Base-by-base conservation (phyloP, 2,888 invertebrate species). In the Trachelus troglodyta region DNA sequence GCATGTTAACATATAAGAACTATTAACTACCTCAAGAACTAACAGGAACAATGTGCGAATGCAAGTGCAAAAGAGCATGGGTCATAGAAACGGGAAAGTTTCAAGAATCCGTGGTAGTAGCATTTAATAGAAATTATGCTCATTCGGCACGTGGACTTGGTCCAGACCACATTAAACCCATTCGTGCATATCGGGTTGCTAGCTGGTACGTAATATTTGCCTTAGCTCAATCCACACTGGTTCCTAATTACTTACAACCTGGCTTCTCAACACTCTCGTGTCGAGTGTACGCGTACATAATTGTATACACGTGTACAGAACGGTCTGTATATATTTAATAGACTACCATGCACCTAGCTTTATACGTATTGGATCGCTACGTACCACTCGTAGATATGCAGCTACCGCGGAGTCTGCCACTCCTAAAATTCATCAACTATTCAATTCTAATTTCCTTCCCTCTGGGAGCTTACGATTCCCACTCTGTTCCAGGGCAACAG, bases 381-480 rank as follows among this genome's bases (percentile, higher is more conserved):
- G 23, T 56, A 56, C 56, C 56, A 56, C 56, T 56, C 23, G 23
- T 56, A 56, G 56, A 56, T 23, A 56, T 77, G 34, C 23, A 74
- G 74, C 71, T 73, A 69, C 77, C 69, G 30, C 77, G 35, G 71
- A 69, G 77, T 69, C 79, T 79, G 76, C 77, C 82, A 83, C 87
- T 89, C 85, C 86, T 87, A 87, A 89, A 90, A 90, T 90, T 90
- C 90, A 90, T 90, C 90, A 90, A 90, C 88, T 90, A 90, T 90
- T 90, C 89, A 90, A 89, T 90, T 90, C 88, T 90, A 89, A 90
- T 90, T 90, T 90, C 87, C 89, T 88, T 83, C 81, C 84, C 84
- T 83, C 79, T 69, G 79, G 77, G 85, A 85, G 83, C 83, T 85
- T 69, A 74, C 76, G 73, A 74, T 74, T 69, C 69, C 34, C 74